Evolutionary conservation across 2,888 invertebrate species (phyloP).

Genomic region (Macrosoma leucophasiata): DNA sequence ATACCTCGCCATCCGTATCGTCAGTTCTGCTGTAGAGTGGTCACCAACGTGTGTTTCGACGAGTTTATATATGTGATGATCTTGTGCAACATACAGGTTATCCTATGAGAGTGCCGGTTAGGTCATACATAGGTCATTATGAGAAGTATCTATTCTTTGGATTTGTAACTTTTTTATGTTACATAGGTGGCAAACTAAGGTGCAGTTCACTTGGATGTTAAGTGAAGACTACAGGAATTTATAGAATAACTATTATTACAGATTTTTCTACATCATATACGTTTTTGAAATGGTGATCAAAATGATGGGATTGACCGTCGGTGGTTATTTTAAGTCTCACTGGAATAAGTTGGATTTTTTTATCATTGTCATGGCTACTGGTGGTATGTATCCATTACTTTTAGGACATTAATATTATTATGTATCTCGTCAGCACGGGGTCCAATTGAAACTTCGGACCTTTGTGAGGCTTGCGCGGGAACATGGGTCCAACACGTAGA

Average conservation of each 20-base stretch:
- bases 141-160: constrained; percentile 46
- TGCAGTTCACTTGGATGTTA: too few species aligned
- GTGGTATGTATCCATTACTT: constrained; percentile 36
- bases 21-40: constrained; percentile 47
- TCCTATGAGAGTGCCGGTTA: constrained; percentile 41
- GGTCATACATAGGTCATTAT: constrained; percentile 20
- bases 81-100: constrained; percentile 59
- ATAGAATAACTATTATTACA: too few species aligned
- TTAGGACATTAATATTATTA: not conserved
- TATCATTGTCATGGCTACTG: constrained; percentile 66
- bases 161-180: too few species aligned
- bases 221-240: too few species aligned
- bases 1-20: constrained; percentile 51
- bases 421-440: too few species aligned
- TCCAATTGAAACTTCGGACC: too few species aligned
- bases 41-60: constrained; percentile 62
- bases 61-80: constrained; percentile 57
- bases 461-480: too few species aligned
- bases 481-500: too few species aligned
- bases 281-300: constrained; percentile 59
- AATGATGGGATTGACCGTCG: constrained; percentile 49
- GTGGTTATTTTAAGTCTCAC: constrained; percentile 66
- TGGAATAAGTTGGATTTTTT: constrained; percentile 77
- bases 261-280: constrained; percentile 55
- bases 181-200: too few species aligned